A percentile compares a stretch with the other conserved stretches of the same genome.
Evolutionary conservation across 2,113 vertebrate genomes (phyloP).

Genomic region (Nesoenas mayeri): DNA sequence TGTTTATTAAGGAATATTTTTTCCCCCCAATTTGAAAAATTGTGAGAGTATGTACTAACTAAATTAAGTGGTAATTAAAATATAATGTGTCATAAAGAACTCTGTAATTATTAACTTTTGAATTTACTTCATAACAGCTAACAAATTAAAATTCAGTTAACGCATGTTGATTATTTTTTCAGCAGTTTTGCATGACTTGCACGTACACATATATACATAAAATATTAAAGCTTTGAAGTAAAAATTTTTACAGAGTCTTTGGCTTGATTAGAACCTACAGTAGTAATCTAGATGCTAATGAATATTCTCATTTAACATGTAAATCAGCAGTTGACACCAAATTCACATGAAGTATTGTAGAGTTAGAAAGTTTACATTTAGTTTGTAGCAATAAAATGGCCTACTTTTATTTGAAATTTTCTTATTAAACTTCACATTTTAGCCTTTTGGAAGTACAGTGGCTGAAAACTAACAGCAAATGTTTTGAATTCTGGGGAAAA

Average conservation of each 20-base stretch:
- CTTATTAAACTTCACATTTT: neutral
- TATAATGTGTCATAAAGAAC: neutral
- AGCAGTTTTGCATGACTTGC: conserved; percentile 27
- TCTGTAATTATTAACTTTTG: neutral
- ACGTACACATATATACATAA: neutral
- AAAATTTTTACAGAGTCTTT: neutral
- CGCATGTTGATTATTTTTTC: conserved; percentile 12
- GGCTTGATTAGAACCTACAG: neutral
- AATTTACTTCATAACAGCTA: neutral
- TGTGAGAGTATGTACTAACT: neutral
- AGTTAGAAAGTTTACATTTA: neutral
- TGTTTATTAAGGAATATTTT: neutral
- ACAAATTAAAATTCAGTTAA: neutral
- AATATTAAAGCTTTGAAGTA: neutral
- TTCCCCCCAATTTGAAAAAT: neutral
- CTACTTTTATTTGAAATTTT: neutral
- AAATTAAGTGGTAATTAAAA: neutral
- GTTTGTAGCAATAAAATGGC: neutral
- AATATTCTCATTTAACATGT: neutral
- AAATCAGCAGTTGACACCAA: neutral
- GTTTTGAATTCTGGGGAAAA: neutral
- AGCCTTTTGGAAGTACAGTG: neutral
- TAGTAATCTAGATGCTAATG: neutral
- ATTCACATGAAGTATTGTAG: neutral
- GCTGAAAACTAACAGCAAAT: neutral